These are phyloP conservation scores for Acestrorhynchus altus DNA, from an alignment of 2,797 vertebrate genomes.

Conservation along the genomic window DNA sequence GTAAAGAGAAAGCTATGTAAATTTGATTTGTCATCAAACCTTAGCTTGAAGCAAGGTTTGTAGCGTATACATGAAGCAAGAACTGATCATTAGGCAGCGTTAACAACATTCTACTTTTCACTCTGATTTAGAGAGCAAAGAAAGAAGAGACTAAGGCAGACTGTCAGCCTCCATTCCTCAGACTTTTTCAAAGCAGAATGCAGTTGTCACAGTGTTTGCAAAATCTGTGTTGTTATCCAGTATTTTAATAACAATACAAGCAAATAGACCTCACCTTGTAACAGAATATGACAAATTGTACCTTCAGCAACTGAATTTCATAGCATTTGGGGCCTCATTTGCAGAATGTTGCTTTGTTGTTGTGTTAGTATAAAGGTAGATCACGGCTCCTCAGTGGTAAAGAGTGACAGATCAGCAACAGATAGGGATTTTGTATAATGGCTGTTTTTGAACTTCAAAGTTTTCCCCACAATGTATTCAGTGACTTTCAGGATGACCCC, in stretches of 20 bases:
- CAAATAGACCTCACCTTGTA: neutral
- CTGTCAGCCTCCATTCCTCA: neutral
- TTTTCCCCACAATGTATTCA: neutral
- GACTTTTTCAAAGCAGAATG: neutral
- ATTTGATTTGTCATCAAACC: too few relatives aligned
- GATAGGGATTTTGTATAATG: neutral
- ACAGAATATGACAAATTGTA: neutral
- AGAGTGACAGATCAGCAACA: neutral
- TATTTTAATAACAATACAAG: neutral
- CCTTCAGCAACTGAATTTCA: neutral
- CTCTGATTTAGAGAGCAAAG: neutral
- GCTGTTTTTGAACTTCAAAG: slow-evolving; percentile 7
- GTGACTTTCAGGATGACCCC: slow-evolving; percentile 19
- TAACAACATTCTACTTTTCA: neutral
- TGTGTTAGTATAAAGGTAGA: neutral
- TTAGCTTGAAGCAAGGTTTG: neutral
- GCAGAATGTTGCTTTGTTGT: neutral
- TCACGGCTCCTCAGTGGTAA: neutral
- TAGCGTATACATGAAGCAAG: neutral
- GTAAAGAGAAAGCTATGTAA: too few relatives aligned
- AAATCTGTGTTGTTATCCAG: neutral
- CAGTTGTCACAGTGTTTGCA: neutral
- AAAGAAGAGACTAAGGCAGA: neutral
- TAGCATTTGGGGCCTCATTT: neutral
- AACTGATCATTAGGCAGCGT: neutral